A percentile compares a stretch with the other conserved stretches of the same genome.
These are phyloP conservation scores for Mus caroli DNA, from an alignment of 2,797 vertebrate genomes.

Conservation along the genomic window DNA sequence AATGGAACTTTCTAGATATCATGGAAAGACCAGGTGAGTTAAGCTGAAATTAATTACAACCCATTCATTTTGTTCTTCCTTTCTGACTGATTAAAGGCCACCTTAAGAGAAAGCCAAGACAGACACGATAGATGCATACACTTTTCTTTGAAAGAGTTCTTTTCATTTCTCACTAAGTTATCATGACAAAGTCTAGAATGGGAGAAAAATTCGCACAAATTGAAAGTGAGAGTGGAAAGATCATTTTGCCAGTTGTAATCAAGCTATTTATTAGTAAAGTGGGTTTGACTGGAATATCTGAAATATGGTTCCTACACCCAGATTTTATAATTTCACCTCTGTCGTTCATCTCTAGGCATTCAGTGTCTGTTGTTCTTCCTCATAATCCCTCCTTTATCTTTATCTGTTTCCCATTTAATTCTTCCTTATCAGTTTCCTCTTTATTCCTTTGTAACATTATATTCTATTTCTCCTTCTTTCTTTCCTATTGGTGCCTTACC, in stretches of 20 bases:
- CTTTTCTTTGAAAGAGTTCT: background rate
- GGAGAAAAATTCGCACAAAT: background rate
- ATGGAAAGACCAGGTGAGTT: background rate
- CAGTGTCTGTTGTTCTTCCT: background rate
- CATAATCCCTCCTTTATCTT: background rate
- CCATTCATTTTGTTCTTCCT: background rate
- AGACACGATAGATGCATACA: background rate
- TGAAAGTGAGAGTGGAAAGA: background rate
- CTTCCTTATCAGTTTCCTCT: background rate
- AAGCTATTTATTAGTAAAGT: background rate
- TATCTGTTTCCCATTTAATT: background rate
- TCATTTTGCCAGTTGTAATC: background rate
- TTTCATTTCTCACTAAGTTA: slow-evolving; percentile 1
- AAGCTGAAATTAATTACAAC: background rate
- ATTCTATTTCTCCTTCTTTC: background rate
- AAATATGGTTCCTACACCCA: background rate
- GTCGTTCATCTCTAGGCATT: background rate
- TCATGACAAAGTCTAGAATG: background rate
- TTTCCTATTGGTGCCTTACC: background rate
- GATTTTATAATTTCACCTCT: background rate
- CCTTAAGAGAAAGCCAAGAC: background rate
- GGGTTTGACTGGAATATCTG: background rate
- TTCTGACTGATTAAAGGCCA: background rate
- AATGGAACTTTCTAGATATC: background rate
- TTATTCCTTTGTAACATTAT: background rate